phyloP scores from a whole-genome alignment of 1,140 invertebrate genomes.

The Zeugodacus cucurbitae region DNA sequence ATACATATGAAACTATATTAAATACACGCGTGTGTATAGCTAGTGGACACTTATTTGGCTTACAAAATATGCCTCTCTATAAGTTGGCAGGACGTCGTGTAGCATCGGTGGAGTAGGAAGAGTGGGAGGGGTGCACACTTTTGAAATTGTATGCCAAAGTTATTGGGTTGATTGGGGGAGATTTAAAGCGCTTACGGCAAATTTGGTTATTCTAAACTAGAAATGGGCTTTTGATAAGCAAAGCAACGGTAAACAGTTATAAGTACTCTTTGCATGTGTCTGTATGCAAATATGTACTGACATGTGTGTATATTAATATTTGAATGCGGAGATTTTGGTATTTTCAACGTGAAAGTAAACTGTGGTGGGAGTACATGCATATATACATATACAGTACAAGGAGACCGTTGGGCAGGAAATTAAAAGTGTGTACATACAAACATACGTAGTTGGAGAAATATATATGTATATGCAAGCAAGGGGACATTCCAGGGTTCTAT shows the following conservation, averaged over 20 bases:
- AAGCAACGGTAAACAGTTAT: neutral
- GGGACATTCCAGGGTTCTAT: too few species aligned
- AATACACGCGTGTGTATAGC: neutral
- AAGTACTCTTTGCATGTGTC: neutral
- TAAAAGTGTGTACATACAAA: neutral
- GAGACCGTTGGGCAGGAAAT: neutral
- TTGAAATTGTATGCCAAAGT: neutral
- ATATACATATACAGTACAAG: neutral
- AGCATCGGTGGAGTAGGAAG: neutral
- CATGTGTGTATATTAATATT: neutral
- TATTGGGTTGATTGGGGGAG: neutral
- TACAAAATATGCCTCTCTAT: neutral
- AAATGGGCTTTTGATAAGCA: constrained; percentile 1
- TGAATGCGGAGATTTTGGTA: neutral
- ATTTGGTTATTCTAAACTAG: neutral
- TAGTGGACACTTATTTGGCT: neutral
- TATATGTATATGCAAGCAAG: neutral
- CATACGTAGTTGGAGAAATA: neutral
- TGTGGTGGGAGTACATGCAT: neutral
- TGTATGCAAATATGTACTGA: neutral
- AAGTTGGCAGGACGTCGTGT: neutral
- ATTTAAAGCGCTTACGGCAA: neutral
- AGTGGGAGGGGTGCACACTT: neutral
- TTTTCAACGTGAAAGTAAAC: neutral
- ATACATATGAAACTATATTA: neutral